Conservation (phyloP, 2,888 invertebrate species). For the Onchidella celtica region DNA sequence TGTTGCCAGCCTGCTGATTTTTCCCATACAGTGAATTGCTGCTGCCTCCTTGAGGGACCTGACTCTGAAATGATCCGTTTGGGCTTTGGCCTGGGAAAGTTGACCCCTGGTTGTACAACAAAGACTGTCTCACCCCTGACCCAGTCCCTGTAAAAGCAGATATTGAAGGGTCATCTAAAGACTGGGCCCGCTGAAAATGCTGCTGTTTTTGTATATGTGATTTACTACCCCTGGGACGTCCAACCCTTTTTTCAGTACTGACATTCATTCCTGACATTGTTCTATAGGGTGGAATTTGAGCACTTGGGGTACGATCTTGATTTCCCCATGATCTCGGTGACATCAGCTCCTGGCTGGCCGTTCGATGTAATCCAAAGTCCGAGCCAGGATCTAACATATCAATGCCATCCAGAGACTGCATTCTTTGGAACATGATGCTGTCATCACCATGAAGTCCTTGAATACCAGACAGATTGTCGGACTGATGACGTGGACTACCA, state of each 20-base stretch:
- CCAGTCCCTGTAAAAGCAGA: not conserved
- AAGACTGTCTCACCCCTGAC: not conserved
- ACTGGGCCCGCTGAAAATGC: constrained; percentile 28
- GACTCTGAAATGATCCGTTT: not conserved
- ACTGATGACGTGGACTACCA: not conserved
- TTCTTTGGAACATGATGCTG: constrained; percentile 34
- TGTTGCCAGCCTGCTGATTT: not conserved
- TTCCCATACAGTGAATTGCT: not conserved
- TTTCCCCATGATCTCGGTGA: constrained; percentile 30
- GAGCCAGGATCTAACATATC: constrained; percentile 29
- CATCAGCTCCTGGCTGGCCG: constrained; percentile 26
- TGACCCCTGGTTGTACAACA: constrained; percentile 14
- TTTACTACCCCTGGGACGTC: constrained; percentile 28
- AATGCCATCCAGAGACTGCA: constrained; percentile 42
- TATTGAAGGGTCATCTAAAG: constrained; percentile 30
- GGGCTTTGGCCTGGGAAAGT: constrained; percentile 5
- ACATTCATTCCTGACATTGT: not conserved
- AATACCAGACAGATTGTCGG: constrained; percentile 26
- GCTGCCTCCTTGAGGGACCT: not conserved
- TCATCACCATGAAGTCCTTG: constrained; percentile 35
- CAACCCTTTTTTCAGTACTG: constrained; percentile 21
- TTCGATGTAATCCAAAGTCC: constrained; percentile 16
- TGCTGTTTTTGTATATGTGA: constrained; percentile 22
- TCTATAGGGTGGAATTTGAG: constrained; percentile 22
- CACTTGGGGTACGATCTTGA: constrained; percentile 18